Evolutionary conservation across 2,888 invertebrate genomes (phyloP).

Genomic region (Craniophora ligustri): DNA sequence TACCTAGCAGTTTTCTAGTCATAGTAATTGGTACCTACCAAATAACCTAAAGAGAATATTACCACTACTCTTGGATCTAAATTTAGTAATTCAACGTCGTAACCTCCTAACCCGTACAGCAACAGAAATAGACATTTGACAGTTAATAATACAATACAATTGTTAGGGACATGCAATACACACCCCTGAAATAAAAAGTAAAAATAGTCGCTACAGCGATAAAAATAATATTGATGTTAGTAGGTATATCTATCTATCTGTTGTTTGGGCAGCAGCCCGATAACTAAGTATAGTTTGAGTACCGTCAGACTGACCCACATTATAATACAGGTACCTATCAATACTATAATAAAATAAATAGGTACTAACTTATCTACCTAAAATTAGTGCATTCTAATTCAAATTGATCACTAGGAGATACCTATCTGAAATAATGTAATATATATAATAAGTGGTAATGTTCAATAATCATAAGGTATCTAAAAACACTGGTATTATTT

Average conservation of each 20-base stretch:
- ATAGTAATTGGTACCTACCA: background rate
- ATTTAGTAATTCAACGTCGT: slow-evolving; percentile 22
- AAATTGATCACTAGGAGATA: too few relatives aligned
- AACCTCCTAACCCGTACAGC: slow-evolving; percentile 22
- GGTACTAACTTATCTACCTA: too few relatives aligned
- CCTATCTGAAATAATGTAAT: too few relatives aligned
- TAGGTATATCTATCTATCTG: slow-evolving; percentile 55
- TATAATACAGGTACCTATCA: slow-evolving; percentile 12
- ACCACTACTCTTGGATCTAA: slow-evolving; percentile 6
- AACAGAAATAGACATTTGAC: slow-evolving; percentile 54
- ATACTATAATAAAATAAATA: too few relatives aligned
- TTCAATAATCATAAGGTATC: too few relatives aligned
- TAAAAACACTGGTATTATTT: too few relatives aligned
- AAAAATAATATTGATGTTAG: slow-evolving; percentile 67
- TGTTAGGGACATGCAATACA: slow-evolving; percentile 57
- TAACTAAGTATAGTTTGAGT: slow-evolving; percentile 45
- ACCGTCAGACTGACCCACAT: slow-evolving; percentile 37
- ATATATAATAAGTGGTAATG: too few relatives aligned
- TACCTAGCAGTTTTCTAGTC: background rate
- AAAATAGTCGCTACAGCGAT: slow-evolving; percentile 78
- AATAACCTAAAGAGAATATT: too few relatives aligned
- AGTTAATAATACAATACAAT: slow-evolving; percentile 70
- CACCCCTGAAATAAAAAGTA: slow-evolving; percentile 71
- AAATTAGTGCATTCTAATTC: too few relatives aligned
- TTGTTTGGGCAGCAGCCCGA: slow-evolving; percentile 49